Evolutionary conservation across 2,797 vertebrate species (phyloP).

Genomic region (Tinamus major): DNA sequence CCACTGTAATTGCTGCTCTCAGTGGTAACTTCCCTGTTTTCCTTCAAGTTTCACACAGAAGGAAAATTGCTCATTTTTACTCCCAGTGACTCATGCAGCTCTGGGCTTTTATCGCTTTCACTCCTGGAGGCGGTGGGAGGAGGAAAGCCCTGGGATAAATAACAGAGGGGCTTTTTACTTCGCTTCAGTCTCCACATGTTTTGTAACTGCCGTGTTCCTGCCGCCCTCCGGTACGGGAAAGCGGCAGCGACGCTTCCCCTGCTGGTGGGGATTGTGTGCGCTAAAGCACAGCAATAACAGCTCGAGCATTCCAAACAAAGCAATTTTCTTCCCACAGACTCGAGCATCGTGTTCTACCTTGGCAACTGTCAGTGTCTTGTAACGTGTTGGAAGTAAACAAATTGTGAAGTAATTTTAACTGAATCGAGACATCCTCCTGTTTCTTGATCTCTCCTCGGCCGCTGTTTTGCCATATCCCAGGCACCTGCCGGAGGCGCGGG

Average conservation of each 20-base stretch:
- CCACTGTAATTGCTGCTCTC: not conserved
- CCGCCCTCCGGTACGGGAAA: not conserved
- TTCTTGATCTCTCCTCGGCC: not conserved
- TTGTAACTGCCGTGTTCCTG: not conserved
- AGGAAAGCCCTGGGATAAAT: constrained; percentile 29
- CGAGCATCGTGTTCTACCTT: not conserved
- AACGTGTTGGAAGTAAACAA: not conserved
- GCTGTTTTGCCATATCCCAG: not conserved
- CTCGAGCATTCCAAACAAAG: constrained; percentile 11
- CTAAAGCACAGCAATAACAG: not conserved
- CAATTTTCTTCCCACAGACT: not conserved
- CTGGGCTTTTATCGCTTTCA: constrained; percentile 20
- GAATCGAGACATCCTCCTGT: not conserved
- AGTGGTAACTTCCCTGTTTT: constrained; percentile 23
- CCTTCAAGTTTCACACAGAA: not conserved
- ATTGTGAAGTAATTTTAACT: not conserved
- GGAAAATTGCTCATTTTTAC: constrained; percentile 42
- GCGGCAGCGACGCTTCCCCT: not conserved
- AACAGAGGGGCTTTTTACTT: constrained; percentile 29
- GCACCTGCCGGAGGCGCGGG: not conserved
- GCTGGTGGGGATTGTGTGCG: not conserved
- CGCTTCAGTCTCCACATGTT: constrained; percentile 13
- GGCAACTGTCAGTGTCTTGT: not conserved
- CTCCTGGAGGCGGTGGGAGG: constrained; percentile 49
- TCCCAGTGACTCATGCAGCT: not conserved